phyloP scores from a whole-genome alignment of 2,888 invertebrate species.

The Choreutis nemorana region DNA sequence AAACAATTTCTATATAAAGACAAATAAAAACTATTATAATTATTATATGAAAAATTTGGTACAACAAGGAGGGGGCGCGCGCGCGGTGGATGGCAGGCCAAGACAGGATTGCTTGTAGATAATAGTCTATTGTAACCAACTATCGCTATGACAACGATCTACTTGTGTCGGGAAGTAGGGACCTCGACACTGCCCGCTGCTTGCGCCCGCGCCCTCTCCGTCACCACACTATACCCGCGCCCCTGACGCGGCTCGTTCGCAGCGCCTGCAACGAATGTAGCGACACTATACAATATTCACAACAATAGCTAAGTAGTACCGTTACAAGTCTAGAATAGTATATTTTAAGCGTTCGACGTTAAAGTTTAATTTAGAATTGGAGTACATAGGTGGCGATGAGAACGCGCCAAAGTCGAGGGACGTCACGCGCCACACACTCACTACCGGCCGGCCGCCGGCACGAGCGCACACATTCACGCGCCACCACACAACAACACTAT shows the following conservation, averaged over 20 bases:
- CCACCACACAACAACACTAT: slow-evolving; percentile 7
- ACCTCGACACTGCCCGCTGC: slow-evolving; percentile 5
- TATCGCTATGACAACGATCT: slow-evolving; percentile 24
- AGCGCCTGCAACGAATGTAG: slow-evolving; percentile 13
- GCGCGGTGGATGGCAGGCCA: slow-evolving; percentile 18
- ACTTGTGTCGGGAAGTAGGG: slow-evolving; percentile 10
- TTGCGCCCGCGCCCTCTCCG: slow-evolving; percentile 2
- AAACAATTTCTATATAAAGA: slow-evolving; percentile 59
- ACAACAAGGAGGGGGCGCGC: slow-evolving; percentile 33
- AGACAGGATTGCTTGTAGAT: slow-evolving; percentile 16
- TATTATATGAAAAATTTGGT: slow-evolving; percentile 60
- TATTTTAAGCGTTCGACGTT: slow-evolving; percentile 51
- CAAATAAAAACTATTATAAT: slow-evolving; percentile 63
- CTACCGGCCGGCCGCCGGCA: slow-evolving; percentile 16
- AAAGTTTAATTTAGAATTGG: slow-evolving; percentile 42
- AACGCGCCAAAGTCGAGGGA: slow-evolving; percentile 18
- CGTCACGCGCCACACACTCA: slow-evolving; percentile 14
- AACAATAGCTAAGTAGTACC: slow-evolving; percentile 54
- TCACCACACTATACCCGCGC: slow-evolving; percentile 3
- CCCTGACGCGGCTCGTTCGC: slow-evolving; percentile 13
- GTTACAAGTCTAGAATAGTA: slow-evolving; percentile 50
- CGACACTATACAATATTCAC: slow-evolving; percentile 33
- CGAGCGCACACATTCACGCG: slow-evolving; percentile 4
- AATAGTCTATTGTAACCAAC: no score
- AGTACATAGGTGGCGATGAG: slow-evolving; percentile 28